Evolutionary conservation across 2,888 invertebrate genomes (phyloP).

Genomic region (Leucophenga montana): DNA sequence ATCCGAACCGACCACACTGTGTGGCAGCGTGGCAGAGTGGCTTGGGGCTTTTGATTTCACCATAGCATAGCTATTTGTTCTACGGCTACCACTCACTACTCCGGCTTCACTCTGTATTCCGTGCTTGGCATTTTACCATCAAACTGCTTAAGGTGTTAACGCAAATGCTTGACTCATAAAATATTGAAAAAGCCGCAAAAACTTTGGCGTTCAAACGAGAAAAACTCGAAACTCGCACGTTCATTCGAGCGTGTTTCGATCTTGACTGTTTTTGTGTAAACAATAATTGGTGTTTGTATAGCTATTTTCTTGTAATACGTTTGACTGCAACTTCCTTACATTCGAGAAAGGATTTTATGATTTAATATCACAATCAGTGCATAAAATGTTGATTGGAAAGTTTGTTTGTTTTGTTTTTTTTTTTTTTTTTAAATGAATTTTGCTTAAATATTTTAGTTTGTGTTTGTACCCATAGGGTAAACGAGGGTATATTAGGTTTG

Average conservation of each 20-base stretch:
- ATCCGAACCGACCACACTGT: neutral
- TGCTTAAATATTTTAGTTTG: too few relatives aligned
- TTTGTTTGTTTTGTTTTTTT: too few relatives aligned
- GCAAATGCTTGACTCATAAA: conserved; percentile 69
- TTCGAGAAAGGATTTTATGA: too few relatives aligned
- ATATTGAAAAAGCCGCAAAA: conserved; percentile 71
- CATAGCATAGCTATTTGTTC: neutral
- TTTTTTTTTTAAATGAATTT: too few relatives aligned
- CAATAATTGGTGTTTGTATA: neutral
- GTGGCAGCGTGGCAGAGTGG: neutral
- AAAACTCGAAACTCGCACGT: conserved; percentile 24
- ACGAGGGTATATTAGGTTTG: too few relatives aligned
- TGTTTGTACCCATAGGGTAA: too few relatives aligned
- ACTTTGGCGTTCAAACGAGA: conserved; percentile 53
- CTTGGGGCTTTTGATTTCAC: conserved; percentile 28
- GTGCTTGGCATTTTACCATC: conserved; percentile 52
- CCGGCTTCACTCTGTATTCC: conserved; percentile 35
- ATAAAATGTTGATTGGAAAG: too few relatives aligned
- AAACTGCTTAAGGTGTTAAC: conserved; percentile 62
- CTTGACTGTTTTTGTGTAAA: neutral
- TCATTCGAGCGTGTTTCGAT: conserved; percentile 19
- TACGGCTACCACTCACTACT: conserved; percentile 24
- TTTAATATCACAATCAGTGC: too few relatives aligned
- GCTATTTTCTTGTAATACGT: neutral
- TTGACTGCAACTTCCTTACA: too few relatives aligned